phyloP scores from a whole-genome alignment of 1,140 invertebrate genomes.

The Nasonia longicornis region DNA sequence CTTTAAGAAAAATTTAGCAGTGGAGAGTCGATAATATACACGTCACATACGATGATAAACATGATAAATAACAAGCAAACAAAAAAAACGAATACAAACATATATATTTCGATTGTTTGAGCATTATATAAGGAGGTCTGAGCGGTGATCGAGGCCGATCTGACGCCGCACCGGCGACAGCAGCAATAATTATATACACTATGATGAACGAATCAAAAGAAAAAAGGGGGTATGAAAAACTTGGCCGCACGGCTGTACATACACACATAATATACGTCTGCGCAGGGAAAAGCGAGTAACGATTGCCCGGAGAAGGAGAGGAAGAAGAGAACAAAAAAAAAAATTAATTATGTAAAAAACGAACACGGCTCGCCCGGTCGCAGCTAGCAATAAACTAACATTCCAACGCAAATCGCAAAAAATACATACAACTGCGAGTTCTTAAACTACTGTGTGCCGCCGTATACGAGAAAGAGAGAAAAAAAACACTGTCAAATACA shows the following conservation, averaged over 20 bases:
- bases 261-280: slow-evolving; percentile 1
- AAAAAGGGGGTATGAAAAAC: not conserved
- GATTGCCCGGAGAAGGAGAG: slow-evolving; percentile 23
- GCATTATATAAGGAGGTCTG: not conserved
- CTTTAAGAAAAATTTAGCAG: slow-evolving; percentile 25
- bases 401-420: slow-evolving; percentile 60
- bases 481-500: slow-evolving; percentile 67
- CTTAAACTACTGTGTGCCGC: slow-evolving; percentile 63
- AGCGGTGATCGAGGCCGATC: slow-evolving; percentile 40
- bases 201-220: not conserved
- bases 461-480: slow-evolving; percentile 53
- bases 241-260: not conserved
- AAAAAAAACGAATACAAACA: not conserved
- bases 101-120: not conserved
- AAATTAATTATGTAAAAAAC: slow-evolving; percentile 45
- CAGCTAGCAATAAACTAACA: slow-evolving; percentile 65
- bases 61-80: no score
- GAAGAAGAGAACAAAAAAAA: slow-evolving; percentile 21
- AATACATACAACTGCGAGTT: slow-evolving; percentile 59
- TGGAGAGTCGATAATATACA: slow-evolving; percentile 3
- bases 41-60: no score
- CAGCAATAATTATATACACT: slow-evolving; percentile 4
- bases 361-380: slow-evolving; percentile 59
- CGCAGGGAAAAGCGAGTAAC: not conserved
- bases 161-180: slow-evolving; percentile 9